Percentiles rank a stretch among this genome's conserved stretches.
phyloP scores from a whole-genome alignment of 2,888 invertebrate genomes.

The Macrophya annulata region DNA sequence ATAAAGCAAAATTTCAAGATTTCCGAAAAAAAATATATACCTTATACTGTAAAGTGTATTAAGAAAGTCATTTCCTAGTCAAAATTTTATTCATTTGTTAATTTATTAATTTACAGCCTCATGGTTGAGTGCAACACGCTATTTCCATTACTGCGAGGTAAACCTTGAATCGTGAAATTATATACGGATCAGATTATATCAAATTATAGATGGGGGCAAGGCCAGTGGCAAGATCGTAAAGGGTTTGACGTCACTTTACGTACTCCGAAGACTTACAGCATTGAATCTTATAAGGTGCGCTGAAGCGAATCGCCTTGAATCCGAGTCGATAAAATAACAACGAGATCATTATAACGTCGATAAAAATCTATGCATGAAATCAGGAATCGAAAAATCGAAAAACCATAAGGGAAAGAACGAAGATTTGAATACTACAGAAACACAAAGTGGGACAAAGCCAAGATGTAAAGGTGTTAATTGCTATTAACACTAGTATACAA shows the following conservation, averaged over 20 bases:
- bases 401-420: neutral
- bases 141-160: neutral
- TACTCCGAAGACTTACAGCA: neutral
- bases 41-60: neutral
- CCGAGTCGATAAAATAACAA: neutral
- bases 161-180: slow-evolving; percentile 12
- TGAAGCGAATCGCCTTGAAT: neutral
- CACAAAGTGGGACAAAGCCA: neutral
- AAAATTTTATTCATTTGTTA: neutral
- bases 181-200: neutral
- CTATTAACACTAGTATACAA: slow-evolving; percentile 4
- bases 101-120: neutral
- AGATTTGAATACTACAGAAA: neutral
- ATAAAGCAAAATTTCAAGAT: neutral
- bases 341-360: neutral
- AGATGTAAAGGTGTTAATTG: slow-evolving; percentile 10
- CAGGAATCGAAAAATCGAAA: neutral
- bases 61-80: neutral
- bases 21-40: neutral
- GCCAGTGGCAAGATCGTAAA: slow-evolving; percentile 13
- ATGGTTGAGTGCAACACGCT: neutral
- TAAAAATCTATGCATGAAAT: neutral
- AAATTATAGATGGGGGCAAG: neutral
- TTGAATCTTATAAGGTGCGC: neutral
- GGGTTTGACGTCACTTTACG: neutral